Conservation (phyloP, 2,113 vertebrate species). For the Lota lota region DNA sequence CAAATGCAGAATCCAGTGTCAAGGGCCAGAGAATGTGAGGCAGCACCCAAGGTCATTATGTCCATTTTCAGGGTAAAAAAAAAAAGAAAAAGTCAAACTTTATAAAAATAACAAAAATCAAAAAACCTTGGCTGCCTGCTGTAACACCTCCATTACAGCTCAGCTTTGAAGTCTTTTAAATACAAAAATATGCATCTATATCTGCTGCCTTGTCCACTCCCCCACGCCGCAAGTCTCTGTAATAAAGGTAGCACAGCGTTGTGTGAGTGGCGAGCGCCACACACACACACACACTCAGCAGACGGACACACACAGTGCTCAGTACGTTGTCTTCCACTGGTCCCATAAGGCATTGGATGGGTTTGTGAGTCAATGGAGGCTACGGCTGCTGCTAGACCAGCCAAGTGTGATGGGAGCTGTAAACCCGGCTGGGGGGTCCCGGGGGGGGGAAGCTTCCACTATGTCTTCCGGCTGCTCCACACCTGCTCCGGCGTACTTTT, state of each 20-base stretch:
- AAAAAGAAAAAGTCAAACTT: constrained; percentile 64
- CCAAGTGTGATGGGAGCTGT: no score
- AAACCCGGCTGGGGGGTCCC: neutral
- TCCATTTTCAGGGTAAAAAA: constrained; percentile 77
- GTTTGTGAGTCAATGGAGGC: constrained; percentile 91
- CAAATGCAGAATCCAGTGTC: constrained; percentile 89
- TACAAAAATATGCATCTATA: constrained; percentile 91
- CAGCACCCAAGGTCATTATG: constrained; percentile 88
- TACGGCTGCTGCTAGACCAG: constrained; percentile 33
- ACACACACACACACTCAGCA: no score
- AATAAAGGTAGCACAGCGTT: no score
- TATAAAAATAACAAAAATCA: constrained; percentile 80
- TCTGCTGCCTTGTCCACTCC: constrained; percentile 38
- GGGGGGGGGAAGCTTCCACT: constrained; percentile 71
- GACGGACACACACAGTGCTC: no score
- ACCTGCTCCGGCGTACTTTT: constrained; percentile 95
- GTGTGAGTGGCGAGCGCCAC: no score
- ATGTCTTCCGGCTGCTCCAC: constrained; percentile 96
- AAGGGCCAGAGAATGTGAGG: constrained; percentile 74
- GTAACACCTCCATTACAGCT: constrained; percentile 80
- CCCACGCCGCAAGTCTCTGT: neutral
- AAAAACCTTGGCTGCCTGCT: constrained; percentile 74
- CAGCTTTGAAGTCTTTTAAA: constrained; percentile 86
- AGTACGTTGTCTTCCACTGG: constrained; percentile 65
- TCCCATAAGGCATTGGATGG: constrained; percentile 95